Percentiles rank a stretch among this genome's conserved stretches.
These are phyloP conservation scores for Drosophila differens DNA, from an alignment of 2,888 invertebrate genomes.

Conservation along the genomic window DNA sequence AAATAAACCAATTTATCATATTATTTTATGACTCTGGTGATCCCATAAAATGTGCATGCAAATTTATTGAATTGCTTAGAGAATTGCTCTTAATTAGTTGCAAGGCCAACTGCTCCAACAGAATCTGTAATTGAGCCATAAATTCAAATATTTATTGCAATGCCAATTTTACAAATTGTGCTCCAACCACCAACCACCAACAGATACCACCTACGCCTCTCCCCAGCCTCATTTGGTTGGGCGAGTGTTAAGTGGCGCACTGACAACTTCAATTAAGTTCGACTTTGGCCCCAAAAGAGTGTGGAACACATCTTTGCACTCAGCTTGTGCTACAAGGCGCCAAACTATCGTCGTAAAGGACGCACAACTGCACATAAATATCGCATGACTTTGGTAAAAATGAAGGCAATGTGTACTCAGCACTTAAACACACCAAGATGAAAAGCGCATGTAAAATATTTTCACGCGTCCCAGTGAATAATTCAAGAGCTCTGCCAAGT, in stretches of 20 bases:
- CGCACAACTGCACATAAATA: constrained; percentile 65
- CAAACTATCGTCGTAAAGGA: constrained; percentile 36
- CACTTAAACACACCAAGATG: constrained; percentile 45
- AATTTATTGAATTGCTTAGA: constrained; percentile 49
- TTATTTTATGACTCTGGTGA: background rate
- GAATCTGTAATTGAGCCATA: constrained; percentile 60
- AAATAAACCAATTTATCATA: background rate
- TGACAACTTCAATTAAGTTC: constrained; percentile 64
- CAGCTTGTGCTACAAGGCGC: constrained; percentile 29
- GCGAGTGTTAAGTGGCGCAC: constrained; percentile 22
- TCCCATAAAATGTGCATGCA: background rate
- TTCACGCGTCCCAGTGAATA: constrained; percentile 73
- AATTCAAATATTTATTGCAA: constrained; percentile 69
- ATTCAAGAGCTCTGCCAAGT: constrained; percentile 45
- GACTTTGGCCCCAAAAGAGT: constrained; percentile 20
- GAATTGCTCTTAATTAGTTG: constrained; percentile 49
- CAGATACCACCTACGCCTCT: background rate
- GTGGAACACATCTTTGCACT: constrained; percentile 67
- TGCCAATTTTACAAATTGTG: constrained; percentile 54
- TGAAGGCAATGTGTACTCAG: constrained; percentile 67
- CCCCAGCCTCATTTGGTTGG: background rate
- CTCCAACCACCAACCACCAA: background rate
- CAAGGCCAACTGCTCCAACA: constrained; percentile 1
- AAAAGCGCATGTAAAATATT: constrained; percentile 75
- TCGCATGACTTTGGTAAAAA: constrained; percentile 69